phyloP scores from a whole-genome alignment of 2,113 vertebrate species.

The Grallaria varia region DNA sequence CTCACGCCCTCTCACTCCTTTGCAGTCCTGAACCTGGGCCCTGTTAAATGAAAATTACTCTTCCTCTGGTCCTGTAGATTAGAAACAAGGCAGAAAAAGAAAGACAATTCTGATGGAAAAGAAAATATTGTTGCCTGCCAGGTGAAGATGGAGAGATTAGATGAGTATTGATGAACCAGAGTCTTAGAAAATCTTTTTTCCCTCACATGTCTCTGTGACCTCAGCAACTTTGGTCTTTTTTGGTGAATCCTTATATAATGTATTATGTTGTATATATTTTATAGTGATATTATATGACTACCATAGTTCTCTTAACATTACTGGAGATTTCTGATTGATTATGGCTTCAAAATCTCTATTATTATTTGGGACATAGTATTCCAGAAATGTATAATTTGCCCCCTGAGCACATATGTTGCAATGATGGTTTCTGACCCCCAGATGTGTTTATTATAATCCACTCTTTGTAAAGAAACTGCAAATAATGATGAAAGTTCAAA shows the following conservation, averaged over 20 bases:
- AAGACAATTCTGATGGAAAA: background rate
- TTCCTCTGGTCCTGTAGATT: background rate
- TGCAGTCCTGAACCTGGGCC: background rate
- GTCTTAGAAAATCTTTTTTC: background rate
- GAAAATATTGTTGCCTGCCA: background rate
- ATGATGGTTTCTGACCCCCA: background rate
- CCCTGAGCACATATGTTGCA: background rate
- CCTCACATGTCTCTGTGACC: background rate
- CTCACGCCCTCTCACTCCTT: background rate
- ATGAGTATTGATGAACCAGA: background rate
- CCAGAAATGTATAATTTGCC: background rate
- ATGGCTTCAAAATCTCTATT: background rate
- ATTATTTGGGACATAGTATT: background rate
- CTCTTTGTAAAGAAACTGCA: background rate
- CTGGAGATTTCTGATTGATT: background rate
- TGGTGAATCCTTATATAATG: background rate
- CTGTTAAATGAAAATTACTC: background rate
- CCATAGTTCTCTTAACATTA: background rate
- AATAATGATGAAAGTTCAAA: conserved; percentile 27
- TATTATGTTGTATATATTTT: background rate
- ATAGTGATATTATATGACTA: background rate
- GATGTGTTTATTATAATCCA: conserved; percentile 24
- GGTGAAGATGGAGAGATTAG: background rate
- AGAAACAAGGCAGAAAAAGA: background rate
- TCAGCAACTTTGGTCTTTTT: background rate